Percentiles rank a stretch among this genome's conserved stretches.
Evolutionary conservation across 1,140 invertebrate species (phyloP).

Genomic region (Drosophila obscura): DNA sequence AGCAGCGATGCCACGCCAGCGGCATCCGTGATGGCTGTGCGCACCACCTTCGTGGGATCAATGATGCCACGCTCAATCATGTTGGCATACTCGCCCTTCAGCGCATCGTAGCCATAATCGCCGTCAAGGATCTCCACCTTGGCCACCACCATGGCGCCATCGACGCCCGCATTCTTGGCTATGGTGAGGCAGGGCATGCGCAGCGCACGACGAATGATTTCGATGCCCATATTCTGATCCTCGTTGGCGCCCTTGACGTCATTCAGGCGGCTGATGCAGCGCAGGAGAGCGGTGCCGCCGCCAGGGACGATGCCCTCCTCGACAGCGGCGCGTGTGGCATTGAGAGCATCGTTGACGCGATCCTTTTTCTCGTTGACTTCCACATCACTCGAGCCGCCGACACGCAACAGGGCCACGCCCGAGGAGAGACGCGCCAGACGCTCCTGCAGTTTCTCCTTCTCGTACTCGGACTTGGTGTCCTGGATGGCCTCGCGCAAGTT

Average conservation of each 20-base stretch:
- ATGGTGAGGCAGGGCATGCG: conserved; percentile 97
- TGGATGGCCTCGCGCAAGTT: conserved; percentile 97
- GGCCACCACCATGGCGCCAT: conserved; percentile 96
- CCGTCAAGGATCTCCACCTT: conserved; percentile 91
- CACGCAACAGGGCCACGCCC: conserved; percentile 97
- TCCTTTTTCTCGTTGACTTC: conserved; percentile 99
- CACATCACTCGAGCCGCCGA: conserved; percentile 98
- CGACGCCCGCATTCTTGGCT: conserved; percentile 97
- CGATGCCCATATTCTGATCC: conserved; percentile 93
- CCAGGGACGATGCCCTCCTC: conserved; percentile 99
- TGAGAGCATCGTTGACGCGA: conserved; percentile 98
- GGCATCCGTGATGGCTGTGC: conserved; percentile 99
- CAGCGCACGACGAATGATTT: conserved; percentile 96
- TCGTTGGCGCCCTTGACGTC: conserved; percentile 89
- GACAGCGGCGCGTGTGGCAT: conserved; percentile 98
- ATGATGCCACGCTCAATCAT: conserved; percentile 99
- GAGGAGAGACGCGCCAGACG: conserved; percentile 96
- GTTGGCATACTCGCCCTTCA: conserved; percentile 97
- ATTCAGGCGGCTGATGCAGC: conserved; percentile 92
- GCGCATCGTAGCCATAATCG: conserved; percentile 97
- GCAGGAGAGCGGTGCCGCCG: conserved; percentile 96
- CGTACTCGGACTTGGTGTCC: conserved; percentile 97
- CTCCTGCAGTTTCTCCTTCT: conserved; percentile 99
- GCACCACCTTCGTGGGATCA: conserved; percentile 99
- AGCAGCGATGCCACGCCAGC: conserved; percentile 98